phyloP scores from a whole-genome alignment of 2,888 invertebrate genomes.

The Hipparchia semele region DNA sequence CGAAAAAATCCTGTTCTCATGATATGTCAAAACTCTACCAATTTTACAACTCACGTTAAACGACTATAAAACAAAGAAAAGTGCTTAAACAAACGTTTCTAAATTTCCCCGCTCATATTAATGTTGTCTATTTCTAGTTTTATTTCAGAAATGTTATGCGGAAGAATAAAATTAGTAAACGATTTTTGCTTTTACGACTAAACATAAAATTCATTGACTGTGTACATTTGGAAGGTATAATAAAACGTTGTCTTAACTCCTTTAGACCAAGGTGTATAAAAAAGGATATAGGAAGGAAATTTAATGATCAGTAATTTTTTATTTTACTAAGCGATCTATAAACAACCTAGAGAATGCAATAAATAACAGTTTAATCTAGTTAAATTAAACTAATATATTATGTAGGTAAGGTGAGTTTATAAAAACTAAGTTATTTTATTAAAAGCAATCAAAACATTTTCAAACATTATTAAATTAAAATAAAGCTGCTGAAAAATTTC shows the following conservation, averaged over 20 bases:
- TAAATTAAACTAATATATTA: too few relatives aligned
- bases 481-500: too few relatives aligned
- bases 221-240: constrained; percentile 20
- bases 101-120: neutral
- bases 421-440: constrained; percentile 36
- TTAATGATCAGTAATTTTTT: neutral
- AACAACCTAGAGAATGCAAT: too few relatives aligned
- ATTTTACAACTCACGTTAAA: too few relatives aligned
- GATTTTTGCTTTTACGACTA: constrained; percentile 19
- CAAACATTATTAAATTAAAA: too few relatives aligned
- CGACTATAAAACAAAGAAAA: neutral
- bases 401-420: constrained; percentile 38
- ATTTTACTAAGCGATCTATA: neutral
- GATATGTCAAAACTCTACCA: too few relatives aligned
- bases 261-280: constrained; percentile 10
- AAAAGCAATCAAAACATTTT: too few relatives aligned
- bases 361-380: too few relatives aligned
- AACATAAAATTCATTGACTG: constrained; percentile 27
- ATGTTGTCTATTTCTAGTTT: constrained; percentile 10
- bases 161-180: constrained; percentile 16
- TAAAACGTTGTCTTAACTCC: constrained; percentile 17
- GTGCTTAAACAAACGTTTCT: neutral
- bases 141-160: constrained; percentile 12
- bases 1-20: too few relatives aligned
- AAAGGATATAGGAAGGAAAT: constrained; percentile 10